Conservation (phyloP, 2,797 vertebrate species). For the Lutjanus argentimaculatus region DNA sequence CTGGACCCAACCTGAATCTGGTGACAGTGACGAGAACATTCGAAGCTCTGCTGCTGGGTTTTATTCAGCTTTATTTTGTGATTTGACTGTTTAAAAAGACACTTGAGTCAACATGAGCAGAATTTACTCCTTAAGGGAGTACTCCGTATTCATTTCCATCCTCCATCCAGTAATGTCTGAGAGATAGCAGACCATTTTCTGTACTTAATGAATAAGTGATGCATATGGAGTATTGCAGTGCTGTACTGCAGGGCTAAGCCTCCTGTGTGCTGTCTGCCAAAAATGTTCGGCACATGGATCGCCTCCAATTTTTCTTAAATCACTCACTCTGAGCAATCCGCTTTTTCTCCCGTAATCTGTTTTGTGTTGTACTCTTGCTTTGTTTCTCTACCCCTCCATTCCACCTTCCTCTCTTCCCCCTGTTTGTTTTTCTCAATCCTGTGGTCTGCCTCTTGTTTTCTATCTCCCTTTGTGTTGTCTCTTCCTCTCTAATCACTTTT, state of each 20-base stretch:
- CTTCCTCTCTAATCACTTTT: slow-evolving; percentile 41
- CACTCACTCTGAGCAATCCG: slow-evolving; percentile 26
- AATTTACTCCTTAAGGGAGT: background rate
- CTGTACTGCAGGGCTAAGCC: slow-evolving; percentile 57
- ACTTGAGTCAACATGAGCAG: background rate
- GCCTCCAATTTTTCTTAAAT: slow-evolving; percentile 53
- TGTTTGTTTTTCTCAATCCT: slow-evolving; percentile 30
- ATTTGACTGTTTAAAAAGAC: background rate
- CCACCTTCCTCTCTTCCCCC: slow-evolving; percentile 34
- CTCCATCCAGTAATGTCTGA: slow-evolving; percentile 19
- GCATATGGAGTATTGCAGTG: slow-evolving; percentile 46
- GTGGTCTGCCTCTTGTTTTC: slow-evolving; percentile 2
- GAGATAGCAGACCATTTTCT: slow-evolving; percentile 32
- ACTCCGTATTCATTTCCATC: slow-evolving; percentile 24
- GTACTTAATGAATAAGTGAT: slow-evolving; percentile 58
- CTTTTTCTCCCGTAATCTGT: slow-evolving; percentile 39
- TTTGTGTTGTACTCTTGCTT: slow-evolving; percentile 39
- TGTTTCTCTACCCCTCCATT: slow-evolving; percentile 41
- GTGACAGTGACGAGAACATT: no score
- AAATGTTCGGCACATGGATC: slow-evolving; percentile 39
- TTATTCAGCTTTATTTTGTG: background rate
- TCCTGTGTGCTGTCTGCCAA: slow-evolving; percentile 54
- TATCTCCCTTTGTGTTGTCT: slow-evolving; percentile 8
- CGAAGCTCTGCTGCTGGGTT: no score
- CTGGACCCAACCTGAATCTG: no score